phyloP scores from a whole-genome alignment of 2,797 vertebrate species.

The Phyllotis vaccarum region DNA sequence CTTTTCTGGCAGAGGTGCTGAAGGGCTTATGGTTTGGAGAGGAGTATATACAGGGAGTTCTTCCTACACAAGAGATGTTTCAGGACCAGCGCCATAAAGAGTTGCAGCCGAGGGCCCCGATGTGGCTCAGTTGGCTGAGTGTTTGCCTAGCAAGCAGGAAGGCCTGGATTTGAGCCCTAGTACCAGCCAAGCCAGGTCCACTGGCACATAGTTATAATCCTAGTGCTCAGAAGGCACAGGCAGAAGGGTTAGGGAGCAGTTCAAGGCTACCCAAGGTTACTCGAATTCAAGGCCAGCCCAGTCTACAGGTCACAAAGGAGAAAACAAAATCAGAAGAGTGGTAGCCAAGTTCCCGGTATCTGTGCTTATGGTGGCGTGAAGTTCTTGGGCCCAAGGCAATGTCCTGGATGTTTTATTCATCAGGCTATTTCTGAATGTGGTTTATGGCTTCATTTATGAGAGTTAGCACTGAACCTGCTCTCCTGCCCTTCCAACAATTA shows the following conservation, averaged over 20 bases:
- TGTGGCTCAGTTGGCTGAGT: not conserved
- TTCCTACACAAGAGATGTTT: not conserved
- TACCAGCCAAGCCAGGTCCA: too few relatives aligned
- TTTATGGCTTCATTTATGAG: not conserved
- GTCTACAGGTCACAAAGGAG: too few relatives aligned
- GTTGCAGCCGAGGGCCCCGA: not conserved
- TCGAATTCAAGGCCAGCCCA: too few relatives aligned
- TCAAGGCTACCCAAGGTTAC: too few relatives aligned
- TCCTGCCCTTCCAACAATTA: not conserved
- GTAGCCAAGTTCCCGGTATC: not conserved
- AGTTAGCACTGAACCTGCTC: not conserved
- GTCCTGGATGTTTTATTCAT: not conserved
- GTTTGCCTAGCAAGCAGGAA: too few relatives aligned
- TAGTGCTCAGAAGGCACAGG: too few relatives aligned
- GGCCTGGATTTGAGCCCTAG: too few relatives aligned
- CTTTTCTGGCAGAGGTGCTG: not conserved
- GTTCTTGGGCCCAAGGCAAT: not conserved
- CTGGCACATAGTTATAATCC: too few relatives aligned
- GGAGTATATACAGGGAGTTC: not conserved
- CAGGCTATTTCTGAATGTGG: conserved; percentile 12
- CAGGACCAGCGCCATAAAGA: not conserved
- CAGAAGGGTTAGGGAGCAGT: too few relatives aligned
- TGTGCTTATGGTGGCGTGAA: not conserved
- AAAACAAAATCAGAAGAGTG: too few relatives aligned
- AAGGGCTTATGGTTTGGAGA: not conserved